These are phyloP conservation scores for Sinocyclocheilus anophthalmus DNA, from an alignment of 2,113 vertebrate species.

Conservation along the genomic window DNA sequence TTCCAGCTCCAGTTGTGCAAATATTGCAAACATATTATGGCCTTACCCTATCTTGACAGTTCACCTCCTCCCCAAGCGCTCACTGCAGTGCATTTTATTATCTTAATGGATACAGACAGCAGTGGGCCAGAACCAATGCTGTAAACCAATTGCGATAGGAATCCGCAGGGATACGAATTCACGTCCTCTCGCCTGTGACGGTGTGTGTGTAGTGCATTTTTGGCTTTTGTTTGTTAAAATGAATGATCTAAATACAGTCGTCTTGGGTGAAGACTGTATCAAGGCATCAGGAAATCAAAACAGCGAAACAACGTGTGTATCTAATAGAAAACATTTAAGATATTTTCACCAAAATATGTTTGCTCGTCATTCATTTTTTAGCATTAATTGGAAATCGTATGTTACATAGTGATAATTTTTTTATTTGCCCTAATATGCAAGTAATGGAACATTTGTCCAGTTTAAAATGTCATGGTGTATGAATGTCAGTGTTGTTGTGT, in stretches of 20 bases:
- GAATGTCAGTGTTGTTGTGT: slow-evolving; percentile 59
- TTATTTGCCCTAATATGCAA: slow-evolving; percentile 51
- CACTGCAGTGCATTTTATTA: slow-evolving; percentile 73
- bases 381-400: slow-evolving; percentile 42
- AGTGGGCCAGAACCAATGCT: slow-evolving; percentile 74
- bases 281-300: slow-evolving; percentile 41
- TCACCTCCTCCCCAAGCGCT: slow-evolving; percentile 37
- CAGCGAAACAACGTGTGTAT: background rate
- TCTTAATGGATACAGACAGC: slow-evolving; percentile 74
- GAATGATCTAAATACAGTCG: slow-evolving; percentile 63
- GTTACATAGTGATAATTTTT: slow-evolving; percentile 50
- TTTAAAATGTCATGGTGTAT: slow-evolving; percentile 66
- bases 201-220: slow-evolving; percentile 62
- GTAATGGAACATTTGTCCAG: slow-evolving; percentile 59
- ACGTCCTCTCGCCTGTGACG: slow-evolving; percentile 63
- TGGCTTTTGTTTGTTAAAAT: slow-evolving; percentile 66
- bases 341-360: background rate
- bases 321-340: background rate
- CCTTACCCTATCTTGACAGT: slow-evolving; percentile 54
- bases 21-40: slow-evolving; percentile 47
- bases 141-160: slow-evolving; percentile 70
- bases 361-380: background rate
- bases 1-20: slow-evolving; percentile 42
- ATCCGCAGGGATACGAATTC: slow-evolving; percentile 64
- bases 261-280: slow-evolving; percentile 56